Conservation (phyloP, 2,797 vertebrate species). For the Typhlichthys subterraneus region DNA sequence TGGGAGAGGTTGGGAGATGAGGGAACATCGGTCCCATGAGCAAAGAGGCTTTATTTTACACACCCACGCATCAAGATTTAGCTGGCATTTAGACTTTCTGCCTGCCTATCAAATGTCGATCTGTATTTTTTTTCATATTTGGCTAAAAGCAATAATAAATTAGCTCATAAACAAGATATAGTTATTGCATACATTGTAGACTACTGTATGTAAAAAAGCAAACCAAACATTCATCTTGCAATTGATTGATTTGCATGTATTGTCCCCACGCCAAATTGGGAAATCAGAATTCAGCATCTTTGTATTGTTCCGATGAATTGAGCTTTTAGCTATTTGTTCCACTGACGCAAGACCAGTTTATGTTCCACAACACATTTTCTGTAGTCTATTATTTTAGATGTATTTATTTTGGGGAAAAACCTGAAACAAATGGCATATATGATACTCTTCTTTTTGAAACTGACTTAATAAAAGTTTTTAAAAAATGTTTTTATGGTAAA, state of each 20-base stretch:
- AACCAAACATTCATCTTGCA: no score
- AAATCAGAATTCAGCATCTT: neutral
- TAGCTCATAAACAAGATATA: no score
- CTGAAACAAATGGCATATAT: no score
- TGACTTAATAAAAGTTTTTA: no score
- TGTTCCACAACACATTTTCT: no score
- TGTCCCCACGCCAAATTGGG: neutral
- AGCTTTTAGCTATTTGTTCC: neutral
- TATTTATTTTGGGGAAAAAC: no score
- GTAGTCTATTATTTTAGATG: no score
- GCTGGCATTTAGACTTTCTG: neutral
- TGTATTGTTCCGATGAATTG: neutral
- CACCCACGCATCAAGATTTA: neutral
- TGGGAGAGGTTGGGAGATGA: conserved; percentile 3
- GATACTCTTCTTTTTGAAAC: no score
- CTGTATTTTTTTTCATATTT: neutral
- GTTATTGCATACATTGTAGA: no score
- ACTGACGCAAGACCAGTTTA: neutral
- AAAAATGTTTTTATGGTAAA: no score
- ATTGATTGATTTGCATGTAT: neutral
- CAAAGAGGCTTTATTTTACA: neutral
- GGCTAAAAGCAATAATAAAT: neutral
- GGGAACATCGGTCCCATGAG: no score
- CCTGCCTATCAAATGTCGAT: neutral
- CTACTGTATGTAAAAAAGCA: no score